Base-by-base conservation (phyloP, 2,888 invertebrate species). In the Halictus ligatus region DNA sequence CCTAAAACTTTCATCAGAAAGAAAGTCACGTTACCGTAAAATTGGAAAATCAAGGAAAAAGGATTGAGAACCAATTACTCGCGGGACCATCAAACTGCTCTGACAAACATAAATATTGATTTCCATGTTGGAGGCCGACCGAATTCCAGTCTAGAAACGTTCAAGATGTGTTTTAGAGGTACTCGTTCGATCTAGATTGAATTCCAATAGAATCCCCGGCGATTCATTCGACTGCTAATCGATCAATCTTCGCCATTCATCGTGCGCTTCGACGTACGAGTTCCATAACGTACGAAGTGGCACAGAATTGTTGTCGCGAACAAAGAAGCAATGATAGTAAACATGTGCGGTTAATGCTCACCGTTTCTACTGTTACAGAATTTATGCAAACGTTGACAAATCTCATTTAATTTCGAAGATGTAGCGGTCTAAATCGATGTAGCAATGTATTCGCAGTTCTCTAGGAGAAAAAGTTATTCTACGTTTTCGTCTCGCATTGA, bases 161-260 rank as follows among this genome's bases (percentile, higher is more conserved):
- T n/a, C 21, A 15, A n/a, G 67, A 77, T 29, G 46, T 43, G 13
- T 79, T 64, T 60, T 18, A 35, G 67, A 67, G 29, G 67, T 67
- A 29, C 73, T 18, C 15, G n/a, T 29, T 12, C 73, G 67, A 35
- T 69, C 29, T 35, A 29, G 46, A 73, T 73, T 54, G 25, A 48
- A 72, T 15, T 40, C 21, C 25, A 60, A 25, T 50, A 40, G 58
- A 40, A 72, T 79, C 48, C 29, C 2, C 25, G 29, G 1, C 43
- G 48, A 81, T 48, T 46, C 48, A 48, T 58, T 81, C 58, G 35
- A 1, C n/a, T 46, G 25, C 13, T 73, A 73, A 77, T 40, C 83
- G n/a, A 43, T 50, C 71, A 64, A 76, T 54, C 25, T 43, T 54
- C 40, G 25, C 15, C 64, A 4, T 13, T n/a, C 73, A 71, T 60